Evolutionary conservation across 2,888 invertebrate species (phyloP), one percentile per base, ranked within the genome.

Genomic region (Baronia brevicornis): DNA sequence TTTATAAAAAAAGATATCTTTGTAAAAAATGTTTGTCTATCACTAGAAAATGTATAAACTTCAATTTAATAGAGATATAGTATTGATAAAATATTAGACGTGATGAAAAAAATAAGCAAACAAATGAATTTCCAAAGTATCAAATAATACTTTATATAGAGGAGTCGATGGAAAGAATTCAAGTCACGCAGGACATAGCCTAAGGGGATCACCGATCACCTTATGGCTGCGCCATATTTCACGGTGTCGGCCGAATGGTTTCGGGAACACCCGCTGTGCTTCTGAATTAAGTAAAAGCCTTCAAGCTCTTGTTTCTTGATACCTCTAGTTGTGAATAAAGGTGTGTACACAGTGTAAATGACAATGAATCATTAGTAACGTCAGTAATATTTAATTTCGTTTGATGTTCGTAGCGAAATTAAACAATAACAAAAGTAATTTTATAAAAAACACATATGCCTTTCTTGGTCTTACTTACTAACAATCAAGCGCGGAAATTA

Each of bases 261-360:
- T 74, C 55, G 79, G 80, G 84, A 84, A 87, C 88, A 84, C 88
- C 88, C 87, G 88, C 88, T 88, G 88, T 85, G 88, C 88, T 88
- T 87, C 88, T 88, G 88, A 88, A 88, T 88, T 88, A 88, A 88
- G 88, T 88, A 88, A 87, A 88, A 87, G 87, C 87, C 88, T 88
- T 82, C 85, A 85, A 88, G 88, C 88, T 87, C 88, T 87, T 87
- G 86, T 86, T 80, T 71, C 78, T 80, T 78, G 78, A 84, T 77
- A 82, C 82, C 84, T 79, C 78, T 84, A 82, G 82, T 79, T 72
- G 67, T 59, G 55, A 41, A 50, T 60, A 51, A 59, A 44, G 77
- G 39, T 31, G 46, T 24, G 61, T 40, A 44, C 54, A 72, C 43
- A 59, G 20, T 59, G 58, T 38, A 33, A 34, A 17, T 21, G 12